Base-by-base conservation (phyloP, 2,888 invertebrate species). In the Eupithecia subumbrata region DNA sequence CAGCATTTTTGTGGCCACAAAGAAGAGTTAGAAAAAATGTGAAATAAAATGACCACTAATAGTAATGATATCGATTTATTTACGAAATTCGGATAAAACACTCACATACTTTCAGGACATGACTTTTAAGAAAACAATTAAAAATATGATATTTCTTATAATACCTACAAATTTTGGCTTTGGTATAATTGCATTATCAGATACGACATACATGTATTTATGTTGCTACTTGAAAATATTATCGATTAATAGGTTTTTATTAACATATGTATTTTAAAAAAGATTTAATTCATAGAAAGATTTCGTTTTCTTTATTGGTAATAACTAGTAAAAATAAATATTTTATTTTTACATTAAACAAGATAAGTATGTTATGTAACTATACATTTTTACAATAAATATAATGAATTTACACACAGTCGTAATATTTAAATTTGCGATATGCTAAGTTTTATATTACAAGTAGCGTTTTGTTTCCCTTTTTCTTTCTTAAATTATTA, bases 381-480 rank as follows among this genome's bases (percentile, higher is more conserved):
- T 60, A 22, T 25, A 60, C 12, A 60, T 60, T 22, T 56, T 14
- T 25, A 60, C 25, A 25, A 34, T 52, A 67, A 69, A 45, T 5
- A 45, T 37, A 48, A 64, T 72, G 1, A 52, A 72, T 69, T 69
- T 63, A 75, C 30, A 69, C 37, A 73, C 18, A 52, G 22, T 45
- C 45, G 52, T 68, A 48, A 37, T 69, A 64, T 37, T 74, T 73
- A 72, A 67, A 73, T 73, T 88, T 87, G 89, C 86, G 89, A 91
- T 91, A 91, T 90, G 90, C 88, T 84, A 87, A 86, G 84, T 84
- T 88, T 86, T 91, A 90, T 89, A 81, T 86, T 93, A 93, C 90
- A 93, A 90, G 88, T 92, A 94, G 94, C 94, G 94, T 85, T 91
- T 94, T 93, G 92, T 94, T 94, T 94, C 94, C 94, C 94, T 86